Evolutionary conservation across 2,888 invertebrate species (phyloP).

Genomic region (Tiliacea citrago): DNA sequence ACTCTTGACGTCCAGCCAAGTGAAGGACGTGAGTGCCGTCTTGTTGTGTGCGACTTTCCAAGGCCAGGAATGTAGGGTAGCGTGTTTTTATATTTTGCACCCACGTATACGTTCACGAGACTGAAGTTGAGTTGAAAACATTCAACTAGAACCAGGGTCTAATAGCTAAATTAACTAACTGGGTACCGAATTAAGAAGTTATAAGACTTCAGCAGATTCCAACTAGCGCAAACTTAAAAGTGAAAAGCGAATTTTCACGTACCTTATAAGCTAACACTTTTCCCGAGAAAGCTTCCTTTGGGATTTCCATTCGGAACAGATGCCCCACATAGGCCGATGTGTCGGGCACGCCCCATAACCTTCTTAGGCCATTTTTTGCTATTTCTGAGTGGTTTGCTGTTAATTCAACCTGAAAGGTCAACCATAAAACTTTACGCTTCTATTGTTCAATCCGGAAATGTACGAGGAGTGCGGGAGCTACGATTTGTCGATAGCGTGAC

Average conservation of each 20-base stretch:
- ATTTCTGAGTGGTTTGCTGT: constrained; percentile 88
- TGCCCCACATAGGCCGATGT: constrained; percentile 93
- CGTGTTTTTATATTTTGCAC: constrained; percentile 15
- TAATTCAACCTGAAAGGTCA: constrained; percentile 83
- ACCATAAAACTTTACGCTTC: constrained; percentile 54
- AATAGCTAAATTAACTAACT: not conserved
- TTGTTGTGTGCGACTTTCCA: constrained; percentile 35
- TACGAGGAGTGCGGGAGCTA: constrained; percentile 27
- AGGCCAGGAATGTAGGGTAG: constrained; percentile 21
- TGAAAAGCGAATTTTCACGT: constrained; percentile 63
- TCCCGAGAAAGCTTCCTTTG: constrained; percentile 93
- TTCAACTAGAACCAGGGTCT: not conserved
- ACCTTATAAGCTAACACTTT: constrained; percentile 93
- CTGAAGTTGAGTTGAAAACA: not conserved
- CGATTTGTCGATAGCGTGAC: constrained; percentile 49
- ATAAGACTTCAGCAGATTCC: not conserved
- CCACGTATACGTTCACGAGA: not conserved
- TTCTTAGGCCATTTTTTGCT: constrained; percentile 88
- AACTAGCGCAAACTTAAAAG: constrained; percentile 3
- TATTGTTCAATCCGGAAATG: constrained; percentile 39
- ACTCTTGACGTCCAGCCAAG: constrained; percentile 56
- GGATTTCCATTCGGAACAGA: constrained; percentile 93
- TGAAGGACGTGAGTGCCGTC: constrained; percentile 55
- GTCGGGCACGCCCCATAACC: constrained; percentile 91
- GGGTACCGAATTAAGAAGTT: not conserved